Evolutionary conservation across 2,888 invertebrate species (phyloP).

Genomic region (Eumacrocentrus americanus): DNA sequence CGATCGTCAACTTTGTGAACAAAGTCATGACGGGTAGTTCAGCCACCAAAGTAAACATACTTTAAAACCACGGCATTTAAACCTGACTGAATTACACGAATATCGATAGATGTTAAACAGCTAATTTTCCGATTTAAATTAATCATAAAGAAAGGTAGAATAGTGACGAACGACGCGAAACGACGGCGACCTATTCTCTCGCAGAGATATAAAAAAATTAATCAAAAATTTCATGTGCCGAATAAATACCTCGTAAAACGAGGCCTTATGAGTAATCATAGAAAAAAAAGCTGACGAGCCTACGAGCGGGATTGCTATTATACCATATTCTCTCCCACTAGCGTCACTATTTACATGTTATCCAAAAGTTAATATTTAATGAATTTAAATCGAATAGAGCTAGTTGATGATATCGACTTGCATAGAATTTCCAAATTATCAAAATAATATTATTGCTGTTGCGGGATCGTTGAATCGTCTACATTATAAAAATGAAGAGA

Average conservation of each 20-base stretch:
- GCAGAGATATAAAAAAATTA: background rate
- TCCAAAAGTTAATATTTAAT: no score
- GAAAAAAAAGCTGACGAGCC: background rate
- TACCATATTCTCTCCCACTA: no score
- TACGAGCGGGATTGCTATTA: no score
- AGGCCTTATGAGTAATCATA: conserved; percentile 12
- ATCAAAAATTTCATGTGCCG: conserved; percentile 28
- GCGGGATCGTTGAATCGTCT: no score
- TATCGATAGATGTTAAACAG: background rate
- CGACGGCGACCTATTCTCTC: background rate
- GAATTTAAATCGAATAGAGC: background rate
- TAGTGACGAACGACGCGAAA: background rate
- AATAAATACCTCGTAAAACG: conserved; percentile 8
- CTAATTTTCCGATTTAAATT: background rate
- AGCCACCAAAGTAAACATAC: conserved; percentile 64
- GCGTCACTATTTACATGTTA: no score
- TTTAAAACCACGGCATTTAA: conserved; percentile 52
- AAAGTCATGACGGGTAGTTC: conserved; percentile 74
- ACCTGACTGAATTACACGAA: background rate
- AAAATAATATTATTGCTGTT: background rate
- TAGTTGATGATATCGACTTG: background rate
- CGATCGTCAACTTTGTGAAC: conserved; percentile 89
- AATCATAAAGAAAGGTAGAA: background rate
- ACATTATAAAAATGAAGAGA: no score
- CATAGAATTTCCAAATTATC: background rate